Conservation (phyloP, 2,113 vertebrate species). For the Chionis minor region DNA sequence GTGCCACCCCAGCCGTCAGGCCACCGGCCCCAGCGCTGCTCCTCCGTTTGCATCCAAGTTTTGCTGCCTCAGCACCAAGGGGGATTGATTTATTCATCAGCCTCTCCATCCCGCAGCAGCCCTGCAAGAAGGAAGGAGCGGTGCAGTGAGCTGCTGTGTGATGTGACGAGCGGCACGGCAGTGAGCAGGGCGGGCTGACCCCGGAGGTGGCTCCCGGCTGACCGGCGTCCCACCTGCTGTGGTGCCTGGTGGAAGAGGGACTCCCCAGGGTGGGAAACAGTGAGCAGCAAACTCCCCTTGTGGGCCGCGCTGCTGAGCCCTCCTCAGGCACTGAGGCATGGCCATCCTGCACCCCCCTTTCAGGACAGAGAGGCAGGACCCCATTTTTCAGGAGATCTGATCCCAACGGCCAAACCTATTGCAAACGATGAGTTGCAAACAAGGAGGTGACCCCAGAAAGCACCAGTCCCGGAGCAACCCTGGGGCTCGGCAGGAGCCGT, state of each 20-base stretch:
- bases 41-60: conserved; percentile 4
- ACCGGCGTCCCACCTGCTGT: not conserved
- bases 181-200: not conserved
- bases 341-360: too few species aligned
- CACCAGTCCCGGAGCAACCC: not conserved
- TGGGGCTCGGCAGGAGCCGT: not conserved
- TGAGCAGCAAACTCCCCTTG: not conserved
- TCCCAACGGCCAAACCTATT: too few species aligned
- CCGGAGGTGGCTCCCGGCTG: not conserved
- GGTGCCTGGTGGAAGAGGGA: not conserved
- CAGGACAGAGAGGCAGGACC: not conserved
- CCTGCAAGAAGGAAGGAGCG: conserved; percentile 15
- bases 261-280: not conserved
- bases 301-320: not conserved
- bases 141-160: not conserved
- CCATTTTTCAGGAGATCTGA: not conserved
- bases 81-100: conserved; percentile 65
- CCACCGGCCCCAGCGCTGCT: not conserved
- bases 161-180: not conserved
- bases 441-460: not conserved
- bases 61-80: conserved; percentile 45
- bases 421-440: not conserved
- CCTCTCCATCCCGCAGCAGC: conserved; percentile 15
- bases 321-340: not conserved
- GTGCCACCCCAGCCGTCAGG: not conserved